These are phyloP conservation scores for Nestor notabilis DNA, from an alignment of 2,113 vertebrate species.

Conservation along the genomic window DNA sequence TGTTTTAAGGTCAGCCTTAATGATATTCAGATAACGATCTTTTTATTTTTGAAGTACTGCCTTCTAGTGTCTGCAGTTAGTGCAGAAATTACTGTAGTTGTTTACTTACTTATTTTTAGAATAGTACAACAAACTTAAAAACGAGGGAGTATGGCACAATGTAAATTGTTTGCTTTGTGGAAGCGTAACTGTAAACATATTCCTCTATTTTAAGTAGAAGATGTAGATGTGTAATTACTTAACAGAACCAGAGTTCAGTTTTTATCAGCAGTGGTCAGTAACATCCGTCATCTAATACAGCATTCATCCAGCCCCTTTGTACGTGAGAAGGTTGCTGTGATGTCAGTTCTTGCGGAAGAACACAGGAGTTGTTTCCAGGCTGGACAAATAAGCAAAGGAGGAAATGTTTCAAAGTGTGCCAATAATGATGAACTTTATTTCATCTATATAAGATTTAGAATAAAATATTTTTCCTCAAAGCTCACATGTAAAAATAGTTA, in stretches of 20 bases:
- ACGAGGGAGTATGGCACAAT: not conserved
- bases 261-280: not conserved
- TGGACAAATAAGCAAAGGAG: not conserved
- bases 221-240: not conserved
- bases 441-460: not conserved
- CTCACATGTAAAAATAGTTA: not conserved
- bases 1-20: not conserved
- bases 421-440: not conserved
- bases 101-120: not conserved
- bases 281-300: not conserved
- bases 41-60: not conserved
- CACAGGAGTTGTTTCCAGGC: not conserved
- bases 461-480: not conserved
- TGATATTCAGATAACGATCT: not conserved
- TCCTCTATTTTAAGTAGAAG: not conserved
- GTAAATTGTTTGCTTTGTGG: not conserved
- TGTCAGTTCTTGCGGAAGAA: not conserved
- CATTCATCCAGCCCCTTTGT: not conserved
- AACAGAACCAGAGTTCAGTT: not conserved
- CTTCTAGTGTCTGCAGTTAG: not conserved
- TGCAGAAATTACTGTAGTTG: not conserved
- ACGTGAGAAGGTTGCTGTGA: not conserved
- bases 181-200: not conserved
- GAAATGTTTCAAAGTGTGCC: not conserved
- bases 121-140: not conserved